Evolutionary conservation across 30 jellyfish, hydroid and myxozoan species (phyloP).

Genomic region (Aurelia aurita complex sp. Pacific): DNA sequence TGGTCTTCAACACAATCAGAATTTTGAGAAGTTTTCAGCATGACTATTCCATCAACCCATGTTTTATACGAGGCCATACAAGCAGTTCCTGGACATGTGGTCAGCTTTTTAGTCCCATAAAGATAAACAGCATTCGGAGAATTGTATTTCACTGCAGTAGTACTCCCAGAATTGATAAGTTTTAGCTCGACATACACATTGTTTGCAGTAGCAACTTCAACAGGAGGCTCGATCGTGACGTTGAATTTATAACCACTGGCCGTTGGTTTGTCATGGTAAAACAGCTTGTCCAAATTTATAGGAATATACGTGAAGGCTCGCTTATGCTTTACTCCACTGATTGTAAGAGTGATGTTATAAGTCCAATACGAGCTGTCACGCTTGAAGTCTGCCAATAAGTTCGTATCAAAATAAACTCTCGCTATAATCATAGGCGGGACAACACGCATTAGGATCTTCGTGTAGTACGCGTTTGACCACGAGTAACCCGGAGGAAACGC

Average conservation of each 20-base stretch:
- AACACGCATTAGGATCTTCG: constrained; percentile 16
- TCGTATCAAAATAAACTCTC: constrained; percentile 11
- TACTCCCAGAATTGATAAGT: not conserved
- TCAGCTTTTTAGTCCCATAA: constrained; percentile 21
- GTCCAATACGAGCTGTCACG: constrained; percentile 31
- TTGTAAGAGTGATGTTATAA: not conserved
- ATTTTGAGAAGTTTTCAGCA: constrained; percentile 9
- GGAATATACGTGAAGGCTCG: constrained; percentile 41
- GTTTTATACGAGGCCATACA: constrained; percentile 46
- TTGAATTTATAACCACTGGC: constrained; percentile 15
- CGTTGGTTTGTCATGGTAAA: not conserved
- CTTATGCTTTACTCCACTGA: not conserved
- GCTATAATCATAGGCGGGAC: constrained; percentile 10
- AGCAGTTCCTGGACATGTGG: constrained; percentile 38
- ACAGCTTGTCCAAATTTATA: not conserved
- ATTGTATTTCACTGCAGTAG: constrained; percentile 22
- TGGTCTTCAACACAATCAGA: constrained; percentile 31
- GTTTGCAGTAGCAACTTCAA: constrained; percentile 3
- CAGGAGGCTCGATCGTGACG: constrained; percentile 23
- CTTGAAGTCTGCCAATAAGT: constrained; percentile 30
- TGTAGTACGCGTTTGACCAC: constrained; percentile 17
- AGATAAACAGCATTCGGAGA: constrained; percentile 28
- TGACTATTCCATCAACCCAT: constrained; percentile 25
- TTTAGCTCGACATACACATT: constrained; percentile 1
- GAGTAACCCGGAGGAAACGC: constrained; percentile 23